A percentile compares a stretch with the other conserved stretches of the same genome.
phyloP scores from a whole-genome alignment of 2,113 vertebrate species.

The Gobius niger region DNA sequence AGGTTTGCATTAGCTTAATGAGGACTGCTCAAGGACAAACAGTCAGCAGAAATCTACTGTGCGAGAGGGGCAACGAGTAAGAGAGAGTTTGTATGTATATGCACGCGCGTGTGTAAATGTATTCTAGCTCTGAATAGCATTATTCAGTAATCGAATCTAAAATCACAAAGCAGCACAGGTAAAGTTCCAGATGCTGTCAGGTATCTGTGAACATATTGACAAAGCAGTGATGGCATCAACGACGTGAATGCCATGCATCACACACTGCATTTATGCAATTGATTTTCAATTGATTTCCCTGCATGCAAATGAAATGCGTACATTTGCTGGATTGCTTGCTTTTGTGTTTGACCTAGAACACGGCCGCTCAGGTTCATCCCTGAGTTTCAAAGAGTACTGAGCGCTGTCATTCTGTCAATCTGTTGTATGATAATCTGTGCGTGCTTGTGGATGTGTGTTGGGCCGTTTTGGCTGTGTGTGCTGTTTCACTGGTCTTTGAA shows the following conservation, averaged over 20 bases:
- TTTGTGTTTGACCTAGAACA: slow-evolving; percentile 68
- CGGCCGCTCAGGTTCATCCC: slow-evolving; percentile 50
- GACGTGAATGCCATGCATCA: slow-evolving; percentile 59
- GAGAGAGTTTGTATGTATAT: slow-evolving; percentile 56
- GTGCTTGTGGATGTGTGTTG: slow-evolving; percentile 34
- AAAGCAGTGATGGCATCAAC: slow-evolving; percentile 59
- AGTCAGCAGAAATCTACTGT: slow-evolving; percentile 98
- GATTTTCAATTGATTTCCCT: slow-evolving; percentile 72
- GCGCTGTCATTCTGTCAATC: slow-evolving; percentile 73
- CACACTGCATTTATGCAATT: slow-evolving; percentile 69
- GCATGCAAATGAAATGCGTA: slow-evolving; percentile 71
- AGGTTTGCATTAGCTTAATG: slow-evolving; percentile 99
- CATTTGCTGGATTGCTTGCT: slow-evolving; percentile 63
- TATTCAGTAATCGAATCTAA: slow-evolving; percentile 73
- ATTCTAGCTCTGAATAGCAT: slow-evolving; percentile 70
- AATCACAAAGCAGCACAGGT: slow-evolving; percentile 66
- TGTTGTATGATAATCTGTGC: slow-evolving; percentile 59
- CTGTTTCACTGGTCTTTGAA: slow-evolving; percentile 76
- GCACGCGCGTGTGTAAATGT: slow-evolving; percentile 60
- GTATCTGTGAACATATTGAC: slow-evolving; percentile 67
- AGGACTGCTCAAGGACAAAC: slow-evolving; percentile 99
- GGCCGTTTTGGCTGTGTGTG: slow-evolving; percentile 69
- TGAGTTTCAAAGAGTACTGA: slow-evolving; percentile 66
- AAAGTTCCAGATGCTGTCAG: slow-evolving; percentile 65
- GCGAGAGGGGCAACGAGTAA: slow-evolving; percentile 68